phyloP scores from a whole-genome alignment of 2,113 vertebrate genomes.

The Amphiprion percula region DNA sequence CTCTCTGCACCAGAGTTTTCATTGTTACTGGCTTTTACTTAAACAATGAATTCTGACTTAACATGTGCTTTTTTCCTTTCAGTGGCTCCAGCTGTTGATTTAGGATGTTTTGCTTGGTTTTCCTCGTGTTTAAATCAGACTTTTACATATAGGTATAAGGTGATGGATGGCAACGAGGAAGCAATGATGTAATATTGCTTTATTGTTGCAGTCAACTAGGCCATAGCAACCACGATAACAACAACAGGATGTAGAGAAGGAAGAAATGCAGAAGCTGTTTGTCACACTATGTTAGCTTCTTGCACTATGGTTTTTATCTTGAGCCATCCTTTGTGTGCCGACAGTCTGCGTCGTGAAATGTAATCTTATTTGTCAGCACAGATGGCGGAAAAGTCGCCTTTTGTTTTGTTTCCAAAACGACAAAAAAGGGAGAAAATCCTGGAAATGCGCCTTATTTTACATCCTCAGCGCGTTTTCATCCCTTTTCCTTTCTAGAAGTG shows the following conservation, averaged over 20 bases:
- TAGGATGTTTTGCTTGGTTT: not conserved
- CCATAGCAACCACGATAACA: slow-evolving; percentile 66
- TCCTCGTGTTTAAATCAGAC: rapidly evolving
- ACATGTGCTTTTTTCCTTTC: not conserved
- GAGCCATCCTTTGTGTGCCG: not conserved
- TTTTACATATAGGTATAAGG: not conserved
- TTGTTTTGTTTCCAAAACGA: slow-evolving; percentile 7
- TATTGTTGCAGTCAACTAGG: not conserved
- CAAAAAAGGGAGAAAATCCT: not conserved
- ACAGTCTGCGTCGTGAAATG: not conserved
- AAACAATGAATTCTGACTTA: not conserved
- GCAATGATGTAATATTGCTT: slow-evolving; percentile 62
- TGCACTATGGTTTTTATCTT: not conserved
- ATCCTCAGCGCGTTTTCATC: slow-evolving; percentile 20
- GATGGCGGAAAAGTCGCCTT: not conserved
- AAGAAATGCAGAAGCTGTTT: not conserved
- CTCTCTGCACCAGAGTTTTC: not conserved
- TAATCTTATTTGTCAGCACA: not conserved
- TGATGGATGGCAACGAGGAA: not conserved
- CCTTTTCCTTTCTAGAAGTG: slow-evolving; percentile 52
- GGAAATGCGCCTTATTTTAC: slow-evolving; percentile 32
- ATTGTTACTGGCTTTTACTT: not conserved
- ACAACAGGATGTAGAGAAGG: not conserved
- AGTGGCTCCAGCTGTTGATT: not conserved
- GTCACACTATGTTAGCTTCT: not conserved